Percentiles rank a stretch among this genome's conserved stretches.
phyloP scores from a whole-genome alignment of 2,797 vertebrate species.

The Leptoclinus maculatus region DNA sequence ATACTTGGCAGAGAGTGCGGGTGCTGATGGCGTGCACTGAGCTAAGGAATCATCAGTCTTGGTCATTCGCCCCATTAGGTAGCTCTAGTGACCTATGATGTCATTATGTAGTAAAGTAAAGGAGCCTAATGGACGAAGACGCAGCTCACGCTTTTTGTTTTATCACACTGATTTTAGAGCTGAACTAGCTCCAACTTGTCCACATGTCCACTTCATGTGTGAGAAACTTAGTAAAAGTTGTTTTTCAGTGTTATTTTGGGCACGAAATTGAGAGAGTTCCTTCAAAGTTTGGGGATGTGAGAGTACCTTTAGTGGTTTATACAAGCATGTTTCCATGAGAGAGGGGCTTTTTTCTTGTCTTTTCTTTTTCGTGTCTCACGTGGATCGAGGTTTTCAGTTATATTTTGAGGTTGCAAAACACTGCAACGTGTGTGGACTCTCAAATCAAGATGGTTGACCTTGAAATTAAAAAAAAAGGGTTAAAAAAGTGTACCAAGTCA shows the following conservation, averaged over 20 bases:
- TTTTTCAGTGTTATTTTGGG: constrained; percentile 63
- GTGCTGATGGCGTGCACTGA: constrained; percentile 58
- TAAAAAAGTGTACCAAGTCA: not conserved
- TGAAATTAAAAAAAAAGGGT: not conserved
- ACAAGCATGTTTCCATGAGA: constrained; percentile 59
- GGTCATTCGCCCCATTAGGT: constrained; percentile 69
- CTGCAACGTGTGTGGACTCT: constrained; percentile 1
- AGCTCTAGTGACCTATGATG: constrained; percentile 70
- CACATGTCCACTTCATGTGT: constrained; percentile 43
- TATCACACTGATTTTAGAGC: constrained; percentile 6
- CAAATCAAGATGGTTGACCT: not conserved
- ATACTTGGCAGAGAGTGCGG: constrained; percentile 76
- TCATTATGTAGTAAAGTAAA: constrained; percentile 62
- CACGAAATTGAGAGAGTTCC: constrained; percentile 70
- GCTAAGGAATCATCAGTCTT: constrained; percentile 70
- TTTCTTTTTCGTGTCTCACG: constrained; percentile 14
- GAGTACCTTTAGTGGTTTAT: constrained; percentile 68
- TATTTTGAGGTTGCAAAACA: constrained; percentile 49
- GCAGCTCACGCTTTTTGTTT: constrained; percentile 2
- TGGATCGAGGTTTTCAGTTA: constrained; percentile 44
- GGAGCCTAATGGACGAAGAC: constrained; percentile 53
- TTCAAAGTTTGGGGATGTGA: constrained; percentile 76
- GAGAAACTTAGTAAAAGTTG: constrained; percentile 47
- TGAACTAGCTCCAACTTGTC: not conserved
- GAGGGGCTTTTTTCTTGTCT: constrained; percentile 55